Base-by-base conservation (phyloP, 1,140 invertebrate genomes). In the Lepidurus couesii region DNA sequence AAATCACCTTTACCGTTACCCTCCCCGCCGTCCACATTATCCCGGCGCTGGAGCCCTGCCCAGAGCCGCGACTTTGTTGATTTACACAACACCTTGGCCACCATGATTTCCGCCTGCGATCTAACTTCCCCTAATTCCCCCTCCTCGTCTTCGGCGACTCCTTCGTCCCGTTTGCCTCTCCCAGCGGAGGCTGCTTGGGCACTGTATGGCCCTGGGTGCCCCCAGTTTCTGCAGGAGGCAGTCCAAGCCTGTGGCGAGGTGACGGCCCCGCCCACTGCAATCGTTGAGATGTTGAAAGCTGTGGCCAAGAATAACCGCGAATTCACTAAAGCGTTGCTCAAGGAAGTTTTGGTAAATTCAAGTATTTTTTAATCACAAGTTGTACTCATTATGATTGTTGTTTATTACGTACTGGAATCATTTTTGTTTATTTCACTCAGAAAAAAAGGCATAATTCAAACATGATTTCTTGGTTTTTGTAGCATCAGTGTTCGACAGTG, bases 61-160 rank as follows among this genome's bases (percentile, higher is more conserved):
- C 86, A 87, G 81, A 83, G 84, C 6, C 77, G 84, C 77, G 86
- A 87, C 78, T 86, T 87, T 83, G 84, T 81, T 9, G 81, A 83
- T 79, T 82, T 87, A 16, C 86, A 87, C 80, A 81, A 81, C 44
- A 84, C 84, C 9, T 76, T 87, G 75, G 86, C 86, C 13, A 82
- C 82, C 42, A 81, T 87, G 73, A 47, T 77, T 26, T 44, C 75
- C n/a, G 42, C 42, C 73, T 81, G 76, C 73, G 45, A 78, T 21
- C 34, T 81, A 74, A 44, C 42, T 42, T n/a, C 3, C 44, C 10
- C 16, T n/a, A 9, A 24, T 43, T 43, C 34, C 10, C 34, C 26
- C 16, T 42, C 74, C 7, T 42, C 24, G n/a, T 75, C 34, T 24
- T 16, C 42, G 53, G 42, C 24, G 44, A 81, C 81, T n/a, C 82